Percentiles rank a stretch among this genome's conserved stretches.
phyloP scores from a whole-genome alignment of 2,888 invertebrate genomes.

The Chironomus tentans region DNA sequence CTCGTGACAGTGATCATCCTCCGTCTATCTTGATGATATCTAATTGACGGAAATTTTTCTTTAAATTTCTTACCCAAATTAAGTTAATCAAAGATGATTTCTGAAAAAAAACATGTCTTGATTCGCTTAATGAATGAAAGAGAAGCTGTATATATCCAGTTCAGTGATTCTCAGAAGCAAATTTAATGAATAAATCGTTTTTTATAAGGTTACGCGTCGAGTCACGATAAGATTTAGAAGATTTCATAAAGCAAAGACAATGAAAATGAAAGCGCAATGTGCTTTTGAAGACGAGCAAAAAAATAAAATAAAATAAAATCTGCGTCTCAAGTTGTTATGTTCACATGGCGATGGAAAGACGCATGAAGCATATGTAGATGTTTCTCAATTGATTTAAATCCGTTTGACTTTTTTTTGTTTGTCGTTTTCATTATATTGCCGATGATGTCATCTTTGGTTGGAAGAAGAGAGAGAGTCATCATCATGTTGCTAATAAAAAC shows the following conservation, averaged over 20 bases:
- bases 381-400: constrained; percentile 26
- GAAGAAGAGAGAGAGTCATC: background rate
- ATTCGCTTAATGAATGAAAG: constrained; percentile 19
- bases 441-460: constrained; percentile 18
- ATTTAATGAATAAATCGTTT: constrained; percentile 16
- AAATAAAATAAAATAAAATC: constrained; percentile 1
- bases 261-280: background rate
- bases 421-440: background rate
- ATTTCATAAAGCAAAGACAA: background rate
- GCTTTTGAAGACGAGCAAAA: background rate
- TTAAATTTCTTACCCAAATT: background rate
- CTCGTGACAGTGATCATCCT: background rate
- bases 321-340: background rate
- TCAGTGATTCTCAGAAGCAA: constrained; percentile 12
- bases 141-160: background rate
- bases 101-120: background rate
- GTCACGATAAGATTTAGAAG: background rate
- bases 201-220: background rate
- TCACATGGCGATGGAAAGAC: background rate
- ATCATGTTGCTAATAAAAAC: constrained; percentile 16
- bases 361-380: constrained; percentile 13
- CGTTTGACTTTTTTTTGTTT: constrained; percentile 14
- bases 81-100: constrained; percentile 15
- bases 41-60: background rate
- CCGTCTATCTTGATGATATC: no score